Base-by-base conservation (phyloP, 2,113 vertebrate genomes). In the Entosphenus tridentatus region DNA sequence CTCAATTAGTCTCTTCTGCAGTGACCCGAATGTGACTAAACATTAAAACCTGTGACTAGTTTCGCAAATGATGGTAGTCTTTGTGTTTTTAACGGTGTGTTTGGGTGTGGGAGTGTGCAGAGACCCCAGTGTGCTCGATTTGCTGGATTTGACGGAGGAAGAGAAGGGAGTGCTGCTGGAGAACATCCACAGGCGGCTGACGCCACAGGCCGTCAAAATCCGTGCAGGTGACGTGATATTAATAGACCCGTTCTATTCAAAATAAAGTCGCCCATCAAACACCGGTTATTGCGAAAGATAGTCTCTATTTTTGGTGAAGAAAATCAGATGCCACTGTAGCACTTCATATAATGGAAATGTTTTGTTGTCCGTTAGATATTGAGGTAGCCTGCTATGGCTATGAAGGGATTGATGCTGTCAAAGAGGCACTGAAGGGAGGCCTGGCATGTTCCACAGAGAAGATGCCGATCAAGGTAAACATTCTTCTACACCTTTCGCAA, bases 361-460 rank as follows among this genome's bases (percentile, higher is more conserved):
- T 17, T 72, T 65, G 69, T 2, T 57, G 14, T 70, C 18, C 70
- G 69, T 11, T 77, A 97, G 92, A 97, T 79, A 97, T 97, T 72
- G 92, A 97, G 75, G 92, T 97, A 72, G 91, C 92, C 11, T 97
- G 91, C 78, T 97, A 97, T 39, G 91, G 92, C 14, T 97, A 97
- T 57, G 92, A 97, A 77, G 92, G 92, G 58, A 97, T 97, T 9
- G 92, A 97, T 77, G 92, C 92, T 1, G 92, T 97, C 65, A 97
- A 97, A 78, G 92, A 93, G 71, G 89, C 92, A 69, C 78, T 97
- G 79, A 82, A 88, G 78, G 89, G 89, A 8, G 92, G 92, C 57
- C 82, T 97, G 62, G 78, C 80, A 75, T 97, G 92, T 79, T 96
- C 92, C 72, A 97, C 92, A 0, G 92, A 97, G 71, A 84, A 79